phyloP scores from a whole-genome alignment of 2,113 vertebrate species.

The Aphelocoma coerulescens region DNA sequence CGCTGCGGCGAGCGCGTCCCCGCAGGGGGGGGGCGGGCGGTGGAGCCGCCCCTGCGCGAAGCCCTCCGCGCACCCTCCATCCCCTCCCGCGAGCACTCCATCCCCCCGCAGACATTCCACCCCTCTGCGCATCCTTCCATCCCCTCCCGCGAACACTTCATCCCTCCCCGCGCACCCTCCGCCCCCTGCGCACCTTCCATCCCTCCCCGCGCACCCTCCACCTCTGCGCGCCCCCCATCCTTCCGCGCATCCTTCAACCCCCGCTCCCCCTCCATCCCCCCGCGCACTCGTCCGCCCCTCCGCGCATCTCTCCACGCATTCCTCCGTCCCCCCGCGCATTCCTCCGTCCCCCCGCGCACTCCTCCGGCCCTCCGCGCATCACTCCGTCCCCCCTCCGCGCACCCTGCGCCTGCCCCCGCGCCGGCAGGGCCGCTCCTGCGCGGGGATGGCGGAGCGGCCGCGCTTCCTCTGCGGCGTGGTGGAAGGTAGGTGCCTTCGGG shows the following conservation, averaged over 20 bases:
- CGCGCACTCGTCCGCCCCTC: fast-evolving
- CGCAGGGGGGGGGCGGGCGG: neutral
- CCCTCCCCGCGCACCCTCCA: no score
- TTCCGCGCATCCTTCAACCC: neutral
- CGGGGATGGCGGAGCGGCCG: constrained; percentile 70
- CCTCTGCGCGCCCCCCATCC: no score
- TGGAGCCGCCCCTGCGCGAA: neutral
- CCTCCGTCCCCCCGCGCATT: neutral
- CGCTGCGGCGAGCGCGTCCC: neutral
- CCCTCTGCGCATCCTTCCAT: neutral
- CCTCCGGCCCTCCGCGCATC: neutral
- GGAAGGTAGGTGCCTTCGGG: constrained; percentile 73
- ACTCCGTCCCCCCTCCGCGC: neutral
- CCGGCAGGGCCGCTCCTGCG: neutral
- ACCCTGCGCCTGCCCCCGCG: neutral
- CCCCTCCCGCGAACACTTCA: neutral
- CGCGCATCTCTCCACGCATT: fast-evolving
- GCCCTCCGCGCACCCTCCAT: neutral
- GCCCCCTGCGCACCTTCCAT: no score
- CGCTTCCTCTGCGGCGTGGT: constrained; percentile 83
- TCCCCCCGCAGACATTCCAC: neutral
- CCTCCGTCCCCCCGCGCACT: neutral
- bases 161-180: neutral
- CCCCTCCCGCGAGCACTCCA: neutral
- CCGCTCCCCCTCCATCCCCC: no score